These are phyloP conservation scores for Xestoiulus laeticollis DNA, from an alignment of 2,888 invertebrate species.

Conservation along the genomic window DNA sequence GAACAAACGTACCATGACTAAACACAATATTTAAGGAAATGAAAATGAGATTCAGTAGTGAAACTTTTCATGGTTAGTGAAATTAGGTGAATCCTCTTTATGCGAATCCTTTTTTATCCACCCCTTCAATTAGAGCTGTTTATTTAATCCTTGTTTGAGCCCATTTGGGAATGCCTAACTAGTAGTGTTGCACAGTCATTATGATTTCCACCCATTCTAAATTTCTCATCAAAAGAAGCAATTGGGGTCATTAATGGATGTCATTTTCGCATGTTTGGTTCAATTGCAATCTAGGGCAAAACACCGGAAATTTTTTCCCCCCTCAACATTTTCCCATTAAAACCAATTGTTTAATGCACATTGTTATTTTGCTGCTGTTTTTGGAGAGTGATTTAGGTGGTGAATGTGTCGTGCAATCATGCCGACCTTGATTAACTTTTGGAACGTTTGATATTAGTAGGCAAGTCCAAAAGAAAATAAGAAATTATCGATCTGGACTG, in stretches of 20 bases:
- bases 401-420: neutral
- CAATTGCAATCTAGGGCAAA: neutral
- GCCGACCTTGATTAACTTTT: constrained; percentile 18
- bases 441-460: neutral
- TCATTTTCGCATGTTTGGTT: neutral
- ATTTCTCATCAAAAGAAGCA: neutral
- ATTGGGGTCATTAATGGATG: neutral
- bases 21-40: neutral
- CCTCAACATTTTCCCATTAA: neutral
- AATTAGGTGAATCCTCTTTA: neutral
- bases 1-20: neutral
- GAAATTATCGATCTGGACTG: neutral
- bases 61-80: neutral
- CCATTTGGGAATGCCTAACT: neutral
- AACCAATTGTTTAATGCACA: neutral
- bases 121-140: neutral
- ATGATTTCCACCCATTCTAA: neutral
- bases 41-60: neutral
- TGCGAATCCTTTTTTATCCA: neutral
- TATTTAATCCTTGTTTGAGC: neutral
- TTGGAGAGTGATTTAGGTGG: neutral
- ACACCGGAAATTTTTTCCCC: neutral
- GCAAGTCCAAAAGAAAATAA: neutral
- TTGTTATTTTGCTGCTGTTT: neutral
- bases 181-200: neutral